phyloP scores from a whole-genome alignment of 2,113 vertebrate species.

The Nematolebias whitei region DNA sequence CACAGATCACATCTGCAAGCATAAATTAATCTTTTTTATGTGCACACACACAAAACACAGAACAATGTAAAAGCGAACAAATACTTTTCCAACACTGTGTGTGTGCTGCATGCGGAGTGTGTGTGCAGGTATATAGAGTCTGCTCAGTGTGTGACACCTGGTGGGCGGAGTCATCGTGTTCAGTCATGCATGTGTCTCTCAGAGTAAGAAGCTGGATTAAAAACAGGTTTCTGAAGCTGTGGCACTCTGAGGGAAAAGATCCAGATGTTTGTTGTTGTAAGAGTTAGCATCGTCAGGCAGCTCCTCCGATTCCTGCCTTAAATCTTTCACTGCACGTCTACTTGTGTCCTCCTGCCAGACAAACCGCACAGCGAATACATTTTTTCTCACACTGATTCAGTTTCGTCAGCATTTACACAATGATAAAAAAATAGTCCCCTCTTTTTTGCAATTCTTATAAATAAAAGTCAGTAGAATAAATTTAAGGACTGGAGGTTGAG shows the following conservation, averaged over 20 bases:
- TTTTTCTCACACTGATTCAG: slow-evolving; percentile 12
- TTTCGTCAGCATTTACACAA: not conserved
- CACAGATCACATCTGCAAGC: too few relatives aligned
- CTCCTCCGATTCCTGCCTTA: slow-evolving; percentile 45
- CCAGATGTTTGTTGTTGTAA: slow-evolving; percentile 76
- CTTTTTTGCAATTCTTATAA: too few relatives aligned
- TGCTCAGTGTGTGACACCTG: slow-evolving; percentile 5
- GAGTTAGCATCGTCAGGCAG: slow-evolving; percentile 58
- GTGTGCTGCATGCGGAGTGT: not conserved
- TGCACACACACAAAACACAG: not conserved
- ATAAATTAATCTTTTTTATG: too few relatives aligned
- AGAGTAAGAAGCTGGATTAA: slow-evolving; percentile 43
- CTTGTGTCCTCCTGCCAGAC: slow-evolving; percentile 6
- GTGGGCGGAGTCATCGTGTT: slow-evolving; percentile 69
- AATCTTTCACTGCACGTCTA: slow-evolving; percentile 23
- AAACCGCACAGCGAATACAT: slow-evolving; percentile 1
- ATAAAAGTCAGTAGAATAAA: too few relatives aligned
- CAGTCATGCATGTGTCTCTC: slow-evolving; percentile 59
- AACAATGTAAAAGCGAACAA: not conserved
- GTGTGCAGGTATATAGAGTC: too few relatives aligned
- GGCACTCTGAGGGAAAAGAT: slow-evolving; percentile 39
- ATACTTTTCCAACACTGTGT: too few relatives aligned
- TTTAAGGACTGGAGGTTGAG: too few relatives aligned
- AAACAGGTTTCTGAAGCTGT: slow-evolving; percentile 64
- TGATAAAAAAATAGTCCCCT: not conserved